Evolutionary conservation across 2,888 invertebrate genomes (phyloP), one percentile per base, ranked within the genome.

Genomic region (Philopedon plagiatum): DNA sequence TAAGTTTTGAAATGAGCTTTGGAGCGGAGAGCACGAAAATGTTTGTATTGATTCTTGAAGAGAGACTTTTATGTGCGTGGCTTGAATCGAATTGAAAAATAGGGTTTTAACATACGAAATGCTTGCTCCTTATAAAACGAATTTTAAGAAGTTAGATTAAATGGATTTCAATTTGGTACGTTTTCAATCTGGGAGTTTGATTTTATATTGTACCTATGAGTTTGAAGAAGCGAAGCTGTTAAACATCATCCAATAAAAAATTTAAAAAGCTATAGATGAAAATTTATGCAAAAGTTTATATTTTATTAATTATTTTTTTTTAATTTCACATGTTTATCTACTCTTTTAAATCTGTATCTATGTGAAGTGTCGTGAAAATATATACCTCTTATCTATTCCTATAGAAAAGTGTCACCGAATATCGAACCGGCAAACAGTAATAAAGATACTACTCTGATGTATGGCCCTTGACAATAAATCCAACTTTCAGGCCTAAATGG

Each of bases 1-100:
- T 72, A 72, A 72, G 72, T 72, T 68, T 68, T 58, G 60, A 51
- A 67, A 68, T 58, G 64, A 65, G 71, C 58, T 71, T 54, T 13
- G 61, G 61, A 62, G 56, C 34, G 32, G 49, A 66, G 71, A 66
- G 67, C 67, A 58, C 23, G 72, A 67, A 67, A 69, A 73, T 73
- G 69, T 73, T 73, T 73, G 73, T 73, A 73, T 73, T 73, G 73
- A 73, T 73, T 64, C 61, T 54, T 49, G 49, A 18, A 54, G 65
- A 71, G 57, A 51, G 71, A 71, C 60, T 65, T 65, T 71, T 71
- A 65, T 71, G 66, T 71, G 66, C 66, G 71, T 71, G 71, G 71
- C 71, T 39, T 63, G 56, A 65, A 65, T 49, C 49, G 58, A 65
- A 71, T 71, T 64, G 71, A 65, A 71, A 71, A 71, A 71, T 71